These are phyloP conservation scores for Halyomorpha halys DNA, from an alignment of 1,140 invertebrate species.

Conservation along the genomic window DNA sequence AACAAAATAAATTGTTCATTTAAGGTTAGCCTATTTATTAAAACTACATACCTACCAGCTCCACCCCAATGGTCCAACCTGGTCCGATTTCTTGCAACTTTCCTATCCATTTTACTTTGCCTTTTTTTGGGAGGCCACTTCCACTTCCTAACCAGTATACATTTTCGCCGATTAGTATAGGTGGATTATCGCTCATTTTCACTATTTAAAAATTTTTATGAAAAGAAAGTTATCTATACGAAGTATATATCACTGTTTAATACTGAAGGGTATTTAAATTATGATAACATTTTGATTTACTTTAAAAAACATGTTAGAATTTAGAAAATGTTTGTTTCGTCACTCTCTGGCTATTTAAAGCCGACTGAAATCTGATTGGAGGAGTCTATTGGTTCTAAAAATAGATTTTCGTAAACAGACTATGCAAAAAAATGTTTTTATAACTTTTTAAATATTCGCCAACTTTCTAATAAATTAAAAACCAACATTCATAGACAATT, in stretches of 20 bases:
- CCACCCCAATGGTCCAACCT: slow-evolving; percentile 45
- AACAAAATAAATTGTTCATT: background rate
- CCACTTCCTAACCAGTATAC: slow-evolving; percentile 45
- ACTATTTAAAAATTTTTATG: no score
- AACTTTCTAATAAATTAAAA: no score
- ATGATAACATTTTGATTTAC: no score
- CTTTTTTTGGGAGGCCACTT: slow-evolving; percentile 39
- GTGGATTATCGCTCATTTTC: slow-evolving; percentile 27
- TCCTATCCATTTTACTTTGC: slow-evolving; percentile 46
- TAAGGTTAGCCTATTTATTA: background rate
- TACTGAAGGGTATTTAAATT: no score
- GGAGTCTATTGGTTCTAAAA: background rate
- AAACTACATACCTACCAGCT: slow-evolving; percentile 37
- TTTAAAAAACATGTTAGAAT: no score
- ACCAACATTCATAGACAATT: no score
- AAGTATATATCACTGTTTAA: no score
- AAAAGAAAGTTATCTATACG: no score
- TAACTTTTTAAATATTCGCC: background rate
- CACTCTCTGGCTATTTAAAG: slow-evolving; percentile 8
- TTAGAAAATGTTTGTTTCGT: background rate
- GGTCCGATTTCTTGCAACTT: slow-evolving; percentile 39
- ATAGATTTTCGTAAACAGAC: background rate
- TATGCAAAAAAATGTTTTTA: background rate
- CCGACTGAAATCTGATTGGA: slow-evolving; percentile 12
- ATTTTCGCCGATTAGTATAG: slow-evolving; percentile 40